Evolutionary conservation across 2,888 invertebrate genomes (phyloP).

Genomic region (Gonocerus acuteangulatus): DNA sequence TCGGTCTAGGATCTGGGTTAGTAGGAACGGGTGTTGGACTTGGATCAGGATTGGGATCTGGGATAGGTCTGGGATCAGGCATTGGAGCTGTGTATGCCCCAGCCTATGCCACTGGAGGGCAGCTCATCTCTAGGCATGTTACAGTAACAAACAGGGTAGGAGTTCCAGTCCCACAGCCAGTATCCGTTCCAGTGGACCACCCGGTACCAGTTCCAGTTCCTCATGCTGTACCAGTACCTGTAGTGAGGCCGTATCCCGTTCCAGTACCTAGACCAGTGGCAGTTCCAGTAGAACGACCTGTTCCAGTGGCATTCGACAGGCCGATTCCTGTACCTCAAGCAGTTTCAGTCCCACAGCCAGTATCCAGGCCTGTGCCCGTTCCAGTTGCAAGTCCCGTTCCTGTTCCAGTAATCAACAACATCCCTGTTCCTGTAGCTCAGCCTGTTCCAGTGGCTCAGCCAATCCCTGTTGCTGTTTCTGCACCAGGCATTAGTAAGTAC

Average conservation of each 20-base stretch:
- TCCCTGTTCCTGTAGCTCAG: constrained; percentile 47
- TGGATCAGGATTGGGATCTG: too few species aligned
- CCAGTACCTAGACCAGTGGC: constrained; percentile 42
- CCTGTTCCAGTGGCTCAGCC: constrained; percentile 32
- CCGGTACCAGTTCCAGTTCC: constrained; percentile 38
- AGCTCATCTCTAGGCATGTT: constrained; percentile 28
- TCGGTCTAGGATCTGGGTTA: too few species aligned
- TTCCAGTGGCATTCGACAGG: constrained; percentile 43
- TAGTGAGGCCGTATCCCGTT: constrained; percentile 36
- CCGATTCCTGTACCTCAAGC: constrained; percentile 45
- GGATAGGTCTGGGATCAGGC: not conserved
- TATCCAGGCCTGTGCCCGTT: constrained; percentile 50
- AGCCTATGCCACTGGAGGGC: not conserved
- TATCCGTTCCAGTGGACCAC: constrained; percentile 40
- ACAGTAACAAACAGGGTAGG: constrained; percentile 33
- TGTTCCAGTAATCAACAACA: constrained; percentile 45
- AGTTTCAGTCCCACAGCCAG: constrained; percentile 46
- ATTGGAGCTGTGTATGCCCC: not conserved
- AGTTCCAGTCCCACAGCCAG: constrained; percentile 37
- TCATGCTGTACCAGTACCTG: constrained; percentile 37
- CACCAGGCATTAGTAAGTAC: not conserved
- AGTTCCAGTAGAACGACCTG: constrained; percentile 46
- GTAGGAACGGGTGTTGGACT: too few species aligned
- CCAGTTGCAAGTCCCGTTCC: constrained; percentile 46
- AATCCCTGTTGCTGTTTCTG: constrained; percentile 27